phyloP scores from a whole-genome alignment of 2,113 vertebrate genomes.

The Chaenocephalus aceratus region DNA sequence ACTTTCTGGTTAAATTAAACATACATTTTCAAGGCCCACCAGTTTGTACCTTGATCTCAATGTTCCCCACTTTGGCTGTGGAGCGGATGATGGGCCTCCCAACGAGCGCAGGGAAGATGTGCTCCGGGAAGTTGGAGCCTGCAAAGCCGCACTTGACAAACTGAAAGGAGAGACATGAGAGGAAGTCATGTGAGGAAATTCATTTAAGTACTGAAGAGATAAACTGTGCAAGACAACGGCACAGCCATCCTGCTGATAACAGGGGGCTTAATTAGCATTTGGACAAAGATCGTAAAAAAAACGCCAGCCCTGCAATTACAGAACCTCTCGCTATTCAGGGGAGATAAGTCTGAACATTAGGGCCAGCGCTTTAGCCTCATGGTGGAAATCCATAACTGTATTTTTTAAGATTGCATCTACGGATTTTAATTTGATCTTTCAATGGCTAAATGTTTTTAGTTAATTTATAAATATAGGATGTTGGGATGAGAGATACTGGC shows the following conservation, averaged over 20 bases:
- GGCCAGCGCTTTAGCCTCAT: background rate
- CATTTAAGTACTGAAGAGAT: background rate
- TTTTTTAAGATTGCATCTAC: background rate
- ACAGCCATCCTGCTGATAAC: background rate
- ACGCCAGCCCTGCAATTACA: background rate
- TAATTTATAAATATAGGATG: too few relatives aligned
- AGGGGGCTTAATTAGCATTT: background rate
- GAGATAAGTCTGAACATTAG: background rate
- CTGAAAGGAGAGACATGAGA: conserved; percentile 70
- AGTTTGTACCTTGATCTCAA: conserved; percentile 96
- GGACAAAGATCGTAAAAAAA: background rate
- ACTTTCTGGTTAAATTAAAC: background rate
- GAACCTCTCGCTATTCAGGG: background rate
- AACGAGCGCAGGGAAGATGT: conserved; percentile 99
- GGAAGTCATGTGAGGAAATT: conserved; percentile 32
- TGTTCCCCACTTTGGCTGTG: conserved; percentile 99
- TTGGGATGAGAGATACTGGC: too few relatives aligned
- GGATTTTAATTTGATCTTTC: background rate
- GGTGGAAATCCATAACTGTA: too few relatives aligned
- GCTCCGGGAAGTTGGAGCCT: conserved; percentile 98
- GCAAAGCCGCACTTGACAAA: conserved; percentile 99
- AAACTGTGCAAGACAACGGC: background rate
- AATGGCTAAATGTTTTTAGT: too few relatives aligned
- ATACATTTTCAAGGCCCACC: background rate
- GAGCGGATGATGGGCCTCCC: conserved; percentile 99